Evolutionary conservation across 2,113 vertebrate species (phyloP).

Genomic region (Rhinoptilus africanus): DNA sequence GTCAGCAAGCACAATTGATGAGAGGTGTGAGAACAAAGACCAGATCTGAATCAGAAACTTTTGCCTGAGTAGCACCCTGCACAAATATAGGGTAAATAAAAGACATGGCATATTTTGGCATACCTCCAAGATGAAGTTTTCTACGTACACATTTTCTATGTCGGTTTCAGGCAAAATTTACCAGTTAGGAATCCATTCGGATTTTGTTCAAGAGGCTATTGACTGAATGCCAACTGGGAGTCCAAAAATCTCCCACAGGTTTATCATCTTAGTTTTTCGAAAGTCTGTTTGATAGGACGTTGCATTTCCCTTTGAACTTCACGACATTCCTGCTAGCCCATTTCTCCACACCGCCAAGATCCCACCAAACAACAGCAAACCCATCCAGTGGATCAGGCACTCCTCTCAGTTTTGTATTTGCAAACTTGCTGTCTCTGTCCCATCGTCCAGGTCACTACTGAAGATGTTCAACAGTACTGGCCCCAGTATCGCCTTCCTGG

Average conservation of each 20-base stretch:
- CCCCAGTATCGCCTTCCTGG: fast-evolving
- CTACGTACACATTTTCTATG: fast-evolving
- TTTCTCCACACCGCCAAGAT: neutral
- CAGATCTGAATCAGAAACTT: neutral
- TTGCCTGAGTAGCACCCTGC: neutral
- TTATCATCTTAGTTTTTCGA: neutral
- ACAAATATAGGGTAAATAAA: neutral
- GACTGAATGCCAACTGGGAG: neutral
- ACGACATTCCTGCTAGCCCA: neutral
- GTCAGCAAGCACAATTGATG: neutral
- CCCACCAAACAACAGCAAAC: neutral
- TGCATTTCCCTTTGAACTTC: neutral
- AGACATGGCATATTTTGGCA: neutral
- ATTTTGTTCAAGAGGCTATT: neutral
- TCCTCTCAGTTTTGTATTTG: neutral
- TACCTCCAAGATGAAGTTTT: neutral
- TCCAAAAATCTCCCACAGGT: neutral
- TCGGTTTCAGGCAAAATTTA: neutral
- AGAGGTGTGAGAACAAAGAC: neutral
- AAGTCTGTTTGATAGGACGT: neutral
- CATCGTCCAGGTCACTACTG: fast-evolving
- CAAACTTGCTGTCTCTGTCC: neutral
- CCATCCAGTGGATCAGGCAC: neutral
- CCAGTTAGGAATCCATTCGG: neutral
- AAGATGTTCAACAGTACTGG: neutral